Evolutionary conservation across 2,113 vertebrate species (phyloP), one percentile per base, ranked within the genome.

Genomic region (Cathartes aura): DNA sequence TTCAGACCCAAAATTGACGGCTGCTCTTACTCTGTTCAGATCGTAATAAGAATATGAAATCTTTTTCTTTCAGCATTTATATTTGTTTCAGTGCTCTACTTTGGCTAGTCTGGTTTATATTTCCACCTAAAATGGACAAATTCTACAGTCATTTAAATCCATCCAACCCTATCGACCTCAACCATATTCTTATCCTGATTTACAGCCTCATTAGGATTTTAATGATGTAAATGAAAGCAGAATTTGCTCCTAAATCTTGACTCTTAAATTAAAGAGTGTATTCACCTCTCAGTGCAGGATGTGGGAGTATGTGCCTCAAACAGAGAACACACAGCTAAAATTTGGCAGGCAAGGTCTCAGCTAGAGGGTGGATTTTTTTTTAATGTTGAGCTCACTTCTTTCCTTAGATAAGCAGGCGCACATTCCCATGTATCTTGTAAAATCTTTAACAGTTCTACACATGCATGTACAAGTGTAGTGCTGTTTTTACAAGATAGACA

Each of bases 401-500:
- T 16, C 82, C 93, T 82, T 15, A 68, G 94, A 94, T 82, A 67
- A 95, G 93, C 89, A 89, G 84, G 59, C 17, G 0, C 36, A 11
- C 79, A 16, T 96, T 97, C 87, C 93, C 89, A 21, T 42, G 58
- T 93, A 84, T 63, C 90, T 90, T 56, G 84, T 96, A 82, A 97
- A 97, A 96, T 83, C 92, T 93, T 38, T 50, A 87, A 55, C 96
- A 95, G 95, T 95, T 83, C 88, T 95, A 90, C 94, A 62, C 94
- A 95, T 95, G 97, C 96, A 97, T 63, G 91, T 93, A 96, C 97
- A 98, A 97, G 97, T 66, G 86, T 55, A 58, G 74, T 48, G 34
- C 85, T 97, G 96, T 84, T 97, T 94, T 96, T 97, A 97, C 96
- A 97, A 96, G 95, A 84, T 24, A 96, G 78, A 93, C 90, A 97